Evolutionary conservation across 2,797 vertebrate genomes (phyloP).

Genomic region (Adrianichthys oophorus): DNA sequence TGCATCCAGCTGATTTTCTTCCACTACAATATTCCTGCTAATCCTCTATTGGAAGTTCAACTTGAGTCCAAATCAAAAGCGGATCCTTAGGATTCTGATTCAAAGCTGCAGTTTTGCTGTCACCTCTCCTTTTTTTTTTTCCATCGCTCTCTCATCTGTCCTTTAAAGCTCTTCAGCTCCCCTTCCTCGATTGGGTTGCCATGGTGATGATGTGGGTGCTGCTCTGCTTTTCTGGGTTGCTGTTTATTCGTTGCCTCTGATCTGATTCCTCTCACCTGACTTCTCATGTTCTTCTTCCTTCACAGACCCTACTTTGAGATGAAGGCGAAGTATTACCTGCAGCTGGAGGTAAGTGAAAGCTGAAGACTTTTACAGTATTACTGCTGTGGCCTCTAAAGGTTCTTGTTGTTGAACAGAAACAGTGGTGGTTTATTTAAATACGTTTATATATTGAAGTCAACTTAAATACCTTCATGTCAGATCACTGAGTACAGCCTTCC

Average conservation of each 20-base stretch:
- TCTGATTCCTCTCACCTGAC: slow-evolving; percentile 32
- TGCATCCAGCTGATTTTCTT: too few species aligned
- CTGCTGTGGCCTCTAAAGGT: not conserved
- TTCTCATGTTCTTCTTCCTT: slow-evolving; percentile 32
- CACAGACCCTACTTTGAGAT: slow-evolving; percentile 95
- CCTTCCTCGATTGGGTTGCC: slow-evolving; percentile 50
- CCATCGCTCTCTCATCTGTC: slow-evolving; percentile 31
- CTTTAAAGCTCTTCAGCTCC: slow-evolving; percentile 34
- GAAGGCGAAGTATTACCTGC: slow-evolving; percentile 94
- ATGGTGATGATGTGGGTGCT: slow-evolving; percentile 53
- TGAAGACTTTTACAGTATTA: not conserved
- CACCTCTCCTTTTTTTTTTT: slow-evolving; percentile 45
- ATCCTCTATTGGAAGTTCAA: too few species aligned
- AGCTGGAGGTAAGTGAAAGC: slow-evolving; percentile 87
- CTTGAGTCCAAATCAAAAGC: too few species aligned
- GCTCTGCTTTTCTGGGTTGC: slow-evolving; percentile 51
- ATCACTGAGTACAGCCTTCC: not conserved
- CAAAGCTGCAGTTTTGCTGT: slow-evolving; percentile 16
- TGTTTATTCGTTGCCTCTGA: slow-evolving; percentile 18
- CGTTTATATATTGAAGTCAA: not conserved
- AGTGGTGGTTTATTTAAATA: not conserved
- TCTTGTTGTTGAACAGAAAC: not conserved
- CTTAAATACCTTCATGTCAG: not conserved
- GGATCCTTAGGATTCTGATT: not conserved
- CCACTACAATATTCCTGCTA: too few species aligned